phyloP scores from a whole-genome alignment of 2,888 invertebrate species.

The Megamerina dolium region DNA sequence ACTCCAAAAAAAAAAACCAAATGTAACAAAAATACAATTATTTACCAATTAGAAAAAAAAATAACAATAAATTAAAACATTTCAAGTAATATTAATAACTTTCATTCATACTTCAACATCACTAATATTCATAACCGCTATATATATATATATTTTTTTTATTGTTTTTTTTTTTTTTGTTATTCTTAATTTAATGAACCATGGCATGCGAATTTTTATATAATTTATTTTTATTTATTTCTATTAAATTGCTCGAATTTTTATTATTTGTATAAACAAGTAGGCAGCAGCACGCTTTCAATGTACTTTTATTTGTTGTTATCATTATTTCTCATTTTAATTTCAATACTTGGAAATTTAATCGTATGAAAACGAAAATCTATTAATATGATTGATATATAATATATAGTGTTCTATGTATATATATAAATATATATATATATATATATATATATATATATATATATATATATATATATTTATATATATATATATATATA shows the following conservation, averaged over 20 bases:
- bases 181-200: constrained; percentile 10
- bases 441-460: too few species aligned
- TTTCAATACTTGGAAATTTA: constrained; percentile 13
- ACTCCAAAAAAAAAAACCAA: too few species aligned
- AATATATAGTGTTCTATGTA: not conserved
- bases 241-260: not conserved
- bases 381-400: constrained; percentile 11
- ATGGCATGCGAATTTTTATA: not conserved
- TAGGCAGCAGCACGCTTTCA: constrained; percentile 36
- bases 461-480: too few species aligned
- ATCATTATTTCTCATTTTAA: constrained; percentile 9
- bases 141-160: constrained; percentile 6
- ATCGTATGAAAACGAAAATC: not conserved
- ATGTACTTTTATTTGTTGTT: constrained; percentile 16
- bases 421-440: constrained; percentile 14
- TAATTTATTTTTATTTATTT: not conserved
- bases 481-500: too few species aligned
- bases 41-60: too few species aligned
- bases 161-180: constrained; percentile 10
- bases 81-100: too few species aligned
- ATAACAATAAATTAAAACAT: too few species aligned
- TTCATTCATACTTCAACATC: too few species aligned
- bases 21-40: too few species aligned
- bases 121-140: not conserved
- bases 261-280: not conserved